Evolutionary conservation across 2,113 vertebrate species (phyloP).

Genomic region (Butorides virescens): DNA sequence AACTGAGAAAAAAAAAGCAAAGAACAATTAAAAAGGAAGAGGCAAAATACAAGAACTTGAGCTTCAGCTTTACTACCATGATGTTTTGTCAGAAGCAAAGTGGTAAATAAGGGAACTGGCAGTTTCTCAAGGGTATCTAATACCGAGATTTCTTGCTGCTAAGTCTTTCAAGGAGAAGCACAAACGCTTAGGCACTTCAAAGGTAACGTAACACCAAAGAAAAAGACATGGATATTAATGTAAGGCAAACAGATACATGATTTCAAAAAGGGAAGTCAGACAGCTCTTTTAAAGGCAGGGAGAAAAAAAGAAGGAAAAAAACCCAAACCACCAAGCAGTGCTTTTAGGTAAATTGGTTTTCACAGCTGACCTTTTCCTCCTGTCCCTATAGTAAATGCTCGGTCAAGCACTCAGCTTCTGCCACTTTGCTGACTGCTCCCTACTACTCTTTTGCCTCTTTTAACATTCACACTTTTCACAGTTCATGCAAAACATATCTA

Average conservation of each 20-base stretch:
- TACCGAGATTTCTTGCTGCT: not conserved
- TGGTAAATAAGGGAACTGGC: not conserved
- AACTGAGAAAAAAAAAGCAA: not conserved
- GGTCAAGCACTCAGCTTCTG: not conserved
- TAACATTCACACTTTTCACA: not conserved
- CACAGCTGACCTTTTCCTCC: not conserved
- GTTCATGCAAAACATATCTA: not conserved
- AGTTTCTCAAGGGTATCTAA: not conserved
- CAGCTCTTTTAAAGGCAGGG: not conserved
- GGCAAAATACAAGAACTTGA: not conserved
- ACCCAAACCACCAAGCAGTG: not conserved
- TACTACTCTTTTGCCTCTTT: not conserved
- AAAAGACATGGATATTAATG: not conserved
- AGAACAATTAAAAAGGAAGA: not conserved
- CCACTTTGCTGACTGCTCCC: not conserved
- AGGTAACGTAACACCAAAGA: not conserved
- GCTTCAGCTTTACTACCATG: not conserved
- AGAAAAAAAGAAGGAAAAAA: not conserved
- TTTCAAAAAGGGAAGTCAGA: not conserved
- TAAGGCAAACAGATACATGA: not conserved
- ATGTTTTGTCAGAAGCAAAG: conserved; percentile 6
- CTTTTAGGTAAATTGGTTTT: not conserved
- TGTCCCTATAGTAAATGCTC: not conserved
- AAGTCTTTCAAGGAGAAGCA: not conserved
- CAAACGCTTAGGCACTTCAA: not conserved